A percentile compares a stretch with the other conserved stretches of the same genome.
phyloP scores from a whole-genome alignment of 2,888 invertebrate species.

The Nesidiocoris tenuis region DNA sequence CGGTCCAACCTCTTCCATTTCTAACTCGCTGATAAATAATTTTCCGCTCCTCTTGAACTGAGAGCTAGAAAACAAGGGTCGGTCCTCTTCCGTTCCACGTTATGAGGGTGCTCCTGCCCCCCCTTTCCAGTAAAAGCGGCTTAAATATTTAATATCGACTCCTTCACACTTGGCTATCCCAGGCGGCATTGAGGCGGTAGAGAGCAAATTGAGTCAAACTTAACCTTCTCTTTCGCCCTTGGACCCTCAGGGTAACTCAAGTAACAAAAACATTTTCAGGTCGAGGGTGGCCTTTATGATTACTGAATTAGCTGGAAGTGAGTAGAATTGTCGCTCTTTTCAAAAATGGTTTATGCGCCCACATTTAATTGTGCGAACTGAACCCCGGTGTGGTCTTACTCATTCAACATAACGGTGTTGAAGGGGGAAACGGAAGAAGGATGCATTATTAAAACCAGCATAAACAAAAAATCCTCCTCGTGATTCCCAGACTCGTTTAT shows the following conservation, averaged over 20 bases:
- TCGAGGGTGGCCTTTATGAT: neutral
- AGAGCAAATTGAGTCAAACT: neutral
- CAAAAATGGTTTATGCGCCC: too few relatives aligned
- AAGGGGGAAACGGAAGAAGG: too few relatives aligned
- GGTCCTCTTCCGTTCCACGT: conserved; percentile 10
- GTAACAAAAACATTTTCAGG: neutral
- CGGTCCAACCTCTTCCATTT: neutral
- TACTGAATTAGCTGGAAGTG: too few relatives aligned
- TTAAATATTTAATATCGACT: conserved; percentile 19
- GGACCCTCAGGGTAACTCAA: neutral
- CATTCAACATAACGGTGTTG: too few relatives aligned
- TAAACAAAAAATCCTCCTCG: too few relatives aligned
- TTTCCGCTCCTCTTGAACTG: conserved; percentile 37
- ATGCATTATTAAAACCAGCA: too few relatives aligned
- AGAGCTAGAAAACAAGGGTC: conserved; percentile 34
- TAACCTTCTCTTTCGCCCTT: neutral
- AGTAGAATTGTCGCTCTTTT: too few relatives aligned
- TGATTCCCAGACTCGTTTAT: too few relatives aligned
- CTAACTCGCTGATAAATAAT: conserved; percentile 34
- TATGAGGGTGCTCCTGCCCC: neutral
- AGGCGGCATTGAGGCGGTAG: conserved; percentile 1
- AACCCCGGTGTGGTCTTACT: too few relatives aligned
- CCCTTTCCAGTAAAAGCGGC: conserved; percentile 20
- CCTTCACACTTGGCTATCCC: conserved; percentile 26
- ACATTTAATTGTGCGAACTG: too few relatives aligned